Conservation (phyloP, 2,797 vertebrate species). For the Cryptoprocta ferox region DNA sequence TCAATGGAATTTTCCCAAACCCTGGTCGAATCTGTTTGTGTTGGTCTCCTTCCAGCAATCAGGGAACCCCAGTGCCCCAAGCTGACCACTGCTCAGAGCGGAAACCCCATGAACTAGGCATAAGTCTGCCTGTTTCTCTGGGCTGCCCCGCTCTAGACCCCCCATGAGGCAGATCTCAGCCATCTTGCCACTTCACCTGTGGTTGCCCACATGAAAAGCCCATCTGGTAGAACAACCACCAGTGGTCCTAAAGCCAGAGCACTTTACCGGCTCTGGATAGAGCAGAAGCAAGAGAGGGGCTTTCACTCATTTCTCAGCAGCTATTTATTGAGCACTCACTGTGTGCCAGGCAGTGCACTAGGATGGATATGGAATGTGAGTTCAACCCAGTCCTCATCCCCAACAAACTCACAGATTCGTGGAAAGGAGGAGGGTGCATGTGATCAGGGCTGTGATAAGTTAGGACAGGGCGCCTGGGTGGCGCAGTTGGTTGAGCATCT, state of each 20-base stretch:
- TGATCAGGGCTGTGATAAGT: background rate
- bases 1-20: constrained; percentile 30
- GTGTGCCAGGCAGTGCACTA: background rate
- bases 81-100: background rate
- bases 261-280: background rate
- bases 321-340: background rate
- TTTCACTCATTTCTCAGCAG: background rate
- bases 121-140: background rate
- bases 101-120: background rate
- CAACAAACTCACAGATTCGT: background rate
- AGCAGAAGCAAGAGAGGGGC: background rate
- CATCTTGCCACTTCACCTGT: accelerated
- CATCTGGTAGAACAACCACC: background rate
- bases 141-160: background rate
- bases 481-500: too few relatives aligned
- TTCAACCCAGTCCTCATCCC: background rate
- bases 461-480: background rate
- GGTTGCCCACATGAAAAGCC: background rate
- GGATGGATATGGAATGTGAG: background rate
- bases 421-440: background rate
- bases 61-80: background rate
- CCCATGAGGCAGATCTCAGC: background rate
- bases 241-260: background rate
- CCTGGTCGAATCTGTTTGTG: background rate
- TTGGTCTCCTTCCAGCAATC: background rate